Percentiles rank a stretch among this genome's conserved stretches.
phyloP scores from a whole-genome alignment of 2,888 invertebrate genomes.

The Mesorhabditis belari region DNA sequence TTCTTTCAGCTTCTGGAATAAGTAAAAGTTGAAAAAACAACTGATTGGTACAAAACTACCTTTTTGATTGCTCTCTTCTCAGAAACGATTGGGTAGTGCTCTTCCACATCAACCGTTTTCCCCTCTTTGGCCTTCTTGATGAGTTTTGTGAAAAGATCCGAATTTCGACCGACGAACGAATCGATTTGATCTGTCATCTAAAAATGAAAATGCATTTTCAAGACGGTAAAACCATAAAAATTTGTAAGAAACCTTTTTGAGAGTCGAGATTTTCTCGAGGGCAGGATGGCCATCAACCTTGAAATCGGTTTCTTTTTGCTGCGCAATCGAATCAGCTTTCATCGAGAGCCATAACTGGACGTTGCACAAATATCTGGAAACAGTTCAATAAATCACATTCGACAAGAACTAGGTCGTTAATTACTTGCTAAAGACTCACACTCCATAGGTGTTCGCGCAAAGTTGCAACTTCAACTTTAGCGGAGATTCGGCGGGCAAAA shows the following conservation, averaged over 20 bases:
- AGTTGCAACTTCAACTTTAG: constrained; percentile 20
- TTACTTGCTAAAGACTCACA: constrained; percentile 21
- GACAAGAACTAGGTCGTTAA: too few species aligned
- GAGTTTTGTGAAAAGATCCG: neutral
- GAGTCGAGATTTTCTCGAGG: constrained; percentile 66
- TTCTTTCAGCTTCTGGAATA: neutral
- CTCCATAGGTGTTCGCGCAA: constrained; percentile 25
- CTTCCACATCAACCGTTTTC: neutral
- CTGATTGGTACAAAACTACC: too few species aligned
- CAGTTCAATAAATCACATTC: neutral
- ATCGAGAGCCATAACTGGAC: constrained; percentile 77
- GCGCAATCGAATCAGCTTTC: constrained; percentile 65
- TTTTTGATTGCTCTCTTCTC: neutral
- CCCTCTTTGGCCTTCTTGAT: neutral
- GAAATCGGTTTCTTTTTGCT: constrained; percentile 59
- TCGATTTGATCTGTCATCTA: neutral
- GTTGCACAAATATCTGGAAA: constrained; percentile 75
- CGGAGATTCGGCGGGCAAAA: constrained; percentile 21
- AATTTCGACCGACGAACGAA: neutral
- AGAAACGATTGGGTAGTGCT: neutral
- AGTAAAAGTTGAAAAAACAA: neutral
- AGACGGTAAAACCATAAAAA: too few species aligned
- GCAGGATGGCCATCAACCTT: constrained; percentile 75
- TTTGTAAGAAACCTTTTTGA: neutral
- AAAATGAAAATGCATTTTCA: neutral